Base-by-base conservation (phyloP, 2,113 vertebrate genomes). In the Corythoichthys intestinalis region DNA sequence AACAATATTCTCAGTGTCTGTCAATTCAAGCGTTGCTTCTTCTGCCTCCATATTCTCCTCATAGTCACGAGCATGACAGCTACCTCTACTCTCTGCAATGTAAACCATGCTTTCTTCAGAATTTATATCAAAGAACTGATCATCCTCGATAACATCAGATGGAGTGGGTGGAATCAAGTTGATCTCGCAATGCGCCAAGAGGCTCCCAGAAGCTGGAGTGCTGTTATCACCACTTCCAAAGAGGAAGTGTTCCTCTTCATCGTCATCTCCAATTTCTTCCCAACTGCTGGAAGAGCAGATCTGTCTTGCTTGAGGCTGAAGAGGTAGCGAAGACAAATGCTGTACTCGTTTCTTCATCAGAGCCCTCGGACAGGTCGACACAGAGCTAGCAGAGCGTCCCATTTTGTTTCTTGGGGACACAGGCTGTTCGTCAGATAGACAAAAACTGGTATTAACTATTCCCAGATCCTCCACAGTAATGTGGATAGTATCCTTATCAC, bases 141-240 rank as follows among this genome's bases (percentile, higher is more conserved):
- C 87, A 2, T 90, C 83, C 0, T 87, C 77, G 1, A 85, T 67
- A 1, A 89, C 53, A 8, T 88, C 87, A 2, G 87, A 92, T 39
- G 91, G 91, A 20, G 90, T 92, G 10, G 91, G 90, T 10, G 93
- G 92, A 67, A 93, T 93, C 54, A 93, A 75, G 64, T 92, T 88
- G 62, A 93, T 93, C 48, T 82, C 69, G 9, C 91, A 92, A 37
- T 76, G 77, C 11, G 54, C 75, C 17, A 90, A 79, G 66, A 90
- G 71, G 64, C 73, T 77, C 57, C 69, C 86, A 37, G 78, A 71
- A 15, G 74, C 60, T 44, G 41, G 48, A 2, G 39, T 17, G 58
- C 53, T 67, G 28, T 69, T 58, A 1, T 69, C 78, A 50, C 65
- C 64, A 14, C 69, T 76, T 2, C 74, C 69, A 41, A 69, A 83